Conservation (phyloP, 2,113 vertebrate genomes). For the Sinosuthora webbiana region DNA sequence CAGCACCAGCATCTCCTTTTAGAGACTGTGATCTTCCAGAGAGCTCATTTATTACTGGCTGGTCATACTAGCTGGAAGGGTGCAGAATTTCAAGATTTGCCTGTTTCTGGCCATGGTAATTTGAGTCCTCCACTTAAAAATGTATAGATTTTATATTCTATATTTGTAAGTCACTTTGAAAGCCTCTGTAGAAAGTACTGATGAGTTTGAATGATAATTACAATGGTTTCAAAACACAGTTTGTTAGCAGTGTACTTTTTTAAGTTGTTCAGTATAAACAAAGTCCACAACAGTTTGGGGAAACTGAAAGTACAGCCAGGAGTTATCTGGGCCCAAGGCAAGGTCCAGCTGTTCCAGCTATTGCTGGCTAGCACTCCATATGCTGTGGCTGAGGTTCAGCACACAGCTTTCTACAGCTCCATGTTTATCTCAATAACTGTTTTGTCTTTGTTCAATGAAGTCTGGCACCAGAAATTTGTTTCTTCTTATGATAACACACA, state of each 20-base stretch:
- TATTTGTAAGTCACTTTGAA: not conserved
- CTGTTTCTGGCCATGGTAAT: not conserved
- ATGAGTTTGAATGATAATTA: not conserved
- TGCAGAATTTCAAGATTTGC: not conserved
- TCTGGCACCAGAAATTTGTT: not conserved
- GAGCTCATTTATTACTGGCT: not conserved
- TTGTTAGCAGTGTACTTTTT: not conserved
- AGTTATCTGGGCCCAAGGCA: not conserved
- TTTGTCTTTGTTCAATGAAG: not conserved
- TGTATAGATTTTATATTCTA: not conserved
- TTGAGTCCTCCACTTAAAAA: not conserved
- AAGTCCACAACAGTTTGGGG: not conserved
- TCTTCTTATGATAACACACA: not conserved
- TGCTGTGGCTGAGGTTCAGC: not conserved
- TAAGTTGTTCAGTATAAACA: not conserved
- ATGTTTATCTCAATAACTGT: fast-evolving
- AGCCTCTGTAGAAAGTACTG: not conserved
- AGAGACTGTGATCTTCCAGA: not conserved
- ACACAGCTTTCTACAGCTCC: not conserved
- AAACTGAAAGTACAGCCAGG: not conserved
- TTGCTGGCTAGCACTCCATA: not conserved
- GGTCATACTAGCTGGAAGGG: not conserved
- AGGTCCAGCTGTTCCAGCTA: not conserved
- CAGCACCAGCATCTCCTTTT: not conserved
- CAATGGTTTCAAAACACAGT: not conserved